These are phyloP conservation scores for Cataglyphis altisquamis DNA, from an alignment of 2,888 invertebrate species.

Conservation along the genomic window DNA sequence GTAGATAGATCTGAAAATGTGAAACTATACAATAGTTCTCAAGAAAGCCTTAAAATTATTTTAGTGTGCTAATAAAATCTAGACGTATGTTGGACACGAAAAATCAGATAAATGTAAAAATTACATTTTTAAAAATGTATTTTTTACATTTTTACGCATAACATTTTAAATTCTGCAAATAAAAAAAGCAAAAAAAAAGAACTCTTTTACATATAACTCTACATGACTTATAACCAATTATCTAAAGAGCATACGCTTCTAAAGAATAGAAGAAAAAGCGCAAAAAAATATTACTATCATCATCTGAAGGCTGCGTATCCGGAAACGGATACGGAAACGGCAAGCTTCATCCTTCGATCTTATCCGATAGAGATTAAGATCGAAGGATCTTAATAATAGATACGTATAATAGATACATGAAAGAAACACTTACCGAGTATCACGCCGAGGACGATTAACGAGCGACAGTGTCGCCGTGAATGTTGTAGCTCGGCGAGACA, in stretches of 20 bases:
- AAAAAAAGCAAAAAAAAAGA: neutral
- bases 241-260: neutral
- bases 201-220: neutral
- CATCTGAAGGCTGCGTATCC: neutral
- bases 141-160: neutral
- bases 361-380: neutral
- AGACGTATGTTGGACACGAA: neutral
- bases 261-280: neutral
- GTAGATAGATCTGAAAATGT: neutral
- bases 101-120: neutral
- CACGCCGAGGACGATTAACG: conserved; percentile 59
- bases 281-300: neutral
- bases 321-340: neutral
- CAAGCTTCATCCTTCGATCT: neutral
- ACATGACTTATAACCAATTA: neutral
- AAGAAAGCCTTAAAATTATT: neutral
- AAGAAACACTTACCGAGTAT: conserved; percentile 62
- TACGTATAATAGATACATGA: neutral
- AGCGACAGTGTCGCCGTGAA: conserved; percentile 57
- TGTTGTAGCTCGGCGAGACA: conserved; percentile 72
- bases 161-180: neutral
- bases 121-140: too few species aligned
- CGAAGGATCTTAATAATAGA: neutral
- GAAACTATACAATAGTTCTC: neutral
- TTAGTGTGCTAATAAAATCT: neutral